Conservation (phyloP, 2,888 invertebrate genomes). For the Tipula confusa region DNA sequence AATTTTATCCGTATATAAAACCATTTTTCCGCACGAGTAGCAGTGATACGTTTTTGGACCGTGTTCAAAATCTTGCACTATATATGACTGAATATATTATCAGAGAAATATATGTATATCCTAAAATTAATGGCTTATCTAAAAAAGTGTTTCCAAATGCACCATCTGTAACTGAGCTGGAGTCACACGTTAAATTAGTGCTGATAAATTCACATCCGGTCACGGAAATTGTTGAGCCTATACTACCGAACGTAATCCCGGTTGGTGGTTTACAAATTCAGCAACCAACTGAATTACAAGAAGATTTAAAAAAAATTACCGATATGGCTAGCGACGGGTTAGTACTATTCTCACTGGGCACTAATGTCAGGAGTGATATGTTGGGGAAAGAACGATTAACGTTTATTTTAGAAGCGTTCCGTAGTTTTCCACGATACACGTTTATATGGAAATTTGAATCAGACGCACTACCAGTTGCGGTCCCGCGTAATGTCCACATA, state of each 20-base stretch:
- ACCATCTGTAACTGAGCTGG: neutral
- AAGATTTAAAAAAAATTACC: slow-evolving; percentile 41
- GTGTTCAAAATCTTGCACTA: neutral
- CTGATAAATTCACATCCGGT: slow-evolving; percentile 36
- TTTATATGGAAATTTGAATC: slow-evolving; percentile 47
- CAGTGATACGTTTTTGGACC: neutral
- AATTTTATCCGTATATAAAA: slow-evolving; percentile 38
- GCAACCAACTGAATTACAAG: slow-evolving; percentile 36
- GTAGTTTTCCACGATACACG: slow-evolving; percentile 41
- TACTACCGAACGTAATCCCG: slow-evolving; percentile 36
- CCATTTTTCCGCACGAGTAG: slow-evolving; percentile 27
- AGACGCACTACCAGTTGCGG: slow-evolving; percentile 34
- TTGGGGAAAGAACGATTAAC: slow-evolving; percentile 36
- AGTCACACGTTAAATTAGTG: slow-evolving; percentile 33
- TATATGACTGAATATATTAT: neutral
- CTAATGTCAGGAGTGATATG: slow-evolving; percentile 39
- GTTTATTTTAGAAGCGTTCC: slow-evolving; percentile 40
- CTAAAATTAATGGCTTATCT: neutral
- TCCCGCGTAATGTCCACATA: slow-evolving; percentile 50
- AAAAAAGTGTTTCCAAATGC: neutral
- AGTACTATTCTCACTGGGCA: slow-evolving; percentile 45
- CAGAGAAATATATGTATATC: neutral
- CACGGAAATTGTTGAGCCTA: neutral
- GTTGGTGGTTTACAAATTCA: slow-evolving; percentile 39
- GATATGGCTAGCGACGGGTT: slow-evolving; percentile 42